Base-by-base conservation (phyloP, 2,888 invertebrate genomes). In the Thysanoteuthis rhombus region DNA sequence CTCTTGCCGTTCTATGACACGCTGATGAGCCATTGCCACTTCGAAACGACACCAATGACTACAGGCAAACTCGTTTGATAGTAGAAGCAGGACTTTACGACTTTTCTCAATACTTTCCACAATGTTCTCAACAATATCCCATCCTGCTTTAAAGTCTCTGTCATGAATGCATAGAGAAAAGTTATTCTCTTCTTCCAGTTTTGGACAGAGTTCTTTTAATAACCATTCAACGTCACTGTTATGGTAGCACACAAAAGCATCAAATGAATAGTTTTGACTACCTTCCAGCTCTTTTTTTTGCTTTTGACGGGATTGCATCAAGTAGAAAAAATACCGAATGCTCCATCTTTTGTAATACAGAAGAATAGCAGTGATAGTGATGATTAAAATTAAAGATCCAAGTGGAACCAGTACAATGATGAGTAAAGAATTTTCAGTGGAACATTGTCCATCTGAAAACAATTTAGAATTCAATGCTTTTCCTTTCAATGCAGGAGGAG, bases 21-120 rank as follows among this genome's bases (percentile, higher is more conserved):
- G 95, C 95, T 98, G 98, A 94, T 98, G 98, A 0, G 98, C 98
- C 92, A 98, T 96, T 95, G 98, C 98, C 98, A 98, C 98, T 96
- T 98, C 98, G 95, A 98, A 98, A 95, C 98, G 98, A 95, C 98
- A 98, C 98, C 98, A 98, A 94, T 98, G 98, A 95, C 98, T 98
- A 22, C 97, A 97, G 19, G 98, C 96, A 96, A 98, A 98, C 94
- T 97, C 97, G 90, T 97, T 97, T 0, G 98, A 98, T 32, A 98
- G 97, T 22, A 98, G 97, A 94, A 98, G 96, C 97, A 98, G 97
- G 0, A 98, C 97, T 12, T 97, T 97, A 38, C 98, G 97, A 0
- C 98, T 98, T 1, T 98, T 97, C 95, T 98, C 98, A 97, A 98
- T 98, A 95, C 98, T 98, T 0, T 98, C 97, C 0, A 98, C 97